Evolutionary conservation across 1,140 invertebrate species (phyloP), one percentile per base, ranked within the genome.

Genomic region (Drosophila ohnishii): DNA sequence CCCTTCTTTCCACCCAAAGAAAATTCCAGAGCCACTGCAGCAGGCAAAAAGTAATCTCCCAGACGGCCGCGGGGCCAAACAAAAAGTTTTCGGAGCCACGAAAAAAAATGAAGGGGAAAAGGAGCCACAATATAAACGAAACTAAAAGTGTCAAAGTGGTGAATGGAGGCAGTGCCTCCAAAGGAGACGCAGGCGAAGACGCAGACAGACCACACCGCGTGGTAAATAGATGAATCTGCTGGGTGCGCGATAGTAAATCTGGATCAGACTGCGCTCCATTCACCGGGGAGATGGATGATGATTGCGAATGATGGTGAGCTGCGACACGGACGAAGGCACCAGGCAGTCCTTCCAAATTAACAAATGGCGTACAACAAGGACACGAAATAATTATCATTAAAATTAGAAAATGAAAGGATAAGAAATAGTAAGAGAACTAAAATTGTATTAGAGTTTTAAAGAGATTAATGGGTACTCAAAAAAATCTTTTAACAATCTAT

Each of bases 111-210:
- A 39, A 48, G 25, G 40, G 22, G 9, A 51, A 58, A 48, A 35
- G 62, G 10, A 5, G 25, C 8, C 19, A 35, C 53, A 56, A 59
- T 34, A 65, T 58, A 69, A 74, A 61, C 71, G 50, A 75, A 74
- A 83, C 83, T 86, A 83, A 86, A 86, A 87, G 83, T 87, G 83
- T 87, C 83, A 79, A 86, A 82, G 79, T 73, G 83, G 75, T 69
- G 75, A 76, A 87, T 63, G 70, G 63, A 78, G 78, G 72, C 56
- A 76, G 34, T 35, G 42, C 19, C 60, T 58, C 51, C 34, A 55
- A 55, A 10, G 51, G 22, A 48, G 45, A 30, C 28, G 44, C 28
- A 16, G 30, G 22, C 28, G 16, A 35, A 64, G 44, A 22, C 16
- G 11, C 16, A 14, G 50, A 22, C 34, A 19, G 8, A 53, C 28